Conservation (phyloP, 2,797 vertebrate species). For the Micromesistius poutassou region DNA sequence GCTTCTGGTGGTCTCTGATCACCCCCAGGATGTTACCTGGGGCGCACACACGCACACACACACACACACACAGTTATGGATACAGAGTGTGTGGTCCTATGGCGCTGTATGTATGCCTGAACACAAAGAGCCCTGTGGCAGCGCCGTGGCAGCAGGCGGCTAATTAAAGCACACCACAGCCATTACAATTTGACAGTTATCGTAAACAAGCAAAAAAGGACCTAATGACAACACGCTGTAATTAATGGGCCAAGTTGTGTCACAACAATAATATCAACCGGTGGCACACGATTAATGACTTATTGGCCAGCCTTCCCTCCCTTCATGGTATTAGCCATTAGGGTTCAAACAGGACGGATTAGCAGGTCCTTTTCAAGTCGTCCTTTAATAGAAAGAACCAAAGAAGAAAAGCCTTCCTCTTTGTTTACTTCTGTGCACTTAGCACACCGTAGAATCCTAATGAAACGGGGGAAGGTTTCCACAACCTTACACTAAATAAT, state of each 20-base stretch:
- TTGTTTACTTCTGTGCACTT: constrained; percentile 5
- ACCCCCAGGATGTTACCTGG: constrained; percentile 96
- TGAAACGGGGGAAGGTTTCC: not conserved
- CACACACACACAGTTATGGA: constrained; percentile 1
- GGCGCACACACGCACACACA: not conserved
- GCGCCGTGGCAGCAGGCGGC: constrained; percentile 74
- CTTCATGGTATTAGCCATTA: constrained; percentile 56
- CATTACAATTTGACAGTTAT: constrained; percentile 77
- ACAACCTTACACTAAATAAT: not conserved
- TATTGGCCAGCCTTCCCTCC: constrained; percentile 53
- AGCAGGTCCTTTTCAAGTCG: constrained; percentile 52
- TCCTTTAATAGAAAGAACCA: constrained; percentile 42
- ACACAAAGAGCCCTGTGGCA: constrained; percentile 58
- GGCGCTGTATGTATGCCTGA: not conserved
- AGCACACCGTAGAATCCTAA: not conserved
- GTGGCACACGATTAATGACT: constrained; percentile 67
- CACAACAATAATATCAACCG: constrained; percentile 61
- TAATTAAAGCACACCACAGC: constrained; percentile 72
- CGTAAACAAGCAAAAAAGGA: constrained; percentile 62
- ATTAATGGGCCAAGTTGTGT: constrained; percentile 68
- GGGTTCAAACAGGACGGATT: constrained; percentile 49
- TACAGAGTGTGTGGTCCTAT: not conserved
- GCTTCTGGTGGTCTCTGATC: constrained; percentile 89
- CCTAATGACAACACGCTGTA: constrained; percentile 58
- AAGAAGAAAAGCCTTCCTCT: constrained; percentile 24